Base-by-base conservation (phyloP, 2,888 invertebrate species). In the Diplazon laetatorius region DNA sequence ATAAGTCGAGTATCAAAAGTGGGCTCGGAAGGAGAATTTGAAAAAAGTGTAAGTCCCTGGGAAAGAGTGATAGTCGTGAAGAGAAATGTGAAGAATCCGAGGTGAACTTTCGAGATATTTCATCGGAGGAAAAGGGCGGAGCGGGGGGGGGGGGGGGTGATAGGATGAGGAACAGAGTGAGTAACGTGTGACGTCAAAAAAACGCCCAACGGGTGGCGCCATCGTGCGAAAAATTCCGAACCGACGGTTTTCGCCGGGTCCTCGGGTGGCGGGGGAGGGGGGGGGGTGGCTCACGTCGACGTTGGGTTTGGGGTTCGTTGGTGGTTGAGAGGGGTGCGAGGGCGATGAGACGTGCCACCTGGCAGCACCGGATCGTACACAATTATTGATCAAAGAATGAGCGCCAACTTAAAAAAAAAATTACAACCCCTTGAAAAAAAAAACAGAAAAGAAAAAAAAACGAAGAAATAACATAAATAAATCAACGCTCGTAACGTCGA, bases 331-430 rank as follows among this genome's bases (percentile, higher is more conserved):
- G n/a, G n/a, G 76, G 37, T 35, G 62, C 44, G 60, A 50, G 62
- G 69, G 48, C 57, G 60, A 60, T 73, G 71, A 80, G 85, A 82
- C 80, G 82, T 76, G 82, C 87, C 87, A 88, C 85, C 89, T 89
- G 85, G 85, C 81, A 78, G 84, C 75, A 69, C 57, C 63, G 74
- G 82, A 65, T 69, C 35, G 48, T 35, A 18, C 69, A 68, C 80
- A 85, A 84, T 85, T 89, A 89, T 89, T 89, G 89, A 89, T 88
- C 87, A 85, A 80, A 84, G 86, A 85, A 86, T 85, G 84, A 87
- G 87, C 87, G 87, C 86, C 86, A 84, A 84, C 80, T 80, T 80
- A 78, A 81, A 83, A 85, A n/a, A 70, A 63, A 70, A 50, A 66
- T 57, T 5, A 30, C 6, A 30, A 30, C 30, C 30, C 46, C 30